Base-by-base conservation (phyloP, 2,113 vertebrate species). In the Anoura caudifer region DNA sequence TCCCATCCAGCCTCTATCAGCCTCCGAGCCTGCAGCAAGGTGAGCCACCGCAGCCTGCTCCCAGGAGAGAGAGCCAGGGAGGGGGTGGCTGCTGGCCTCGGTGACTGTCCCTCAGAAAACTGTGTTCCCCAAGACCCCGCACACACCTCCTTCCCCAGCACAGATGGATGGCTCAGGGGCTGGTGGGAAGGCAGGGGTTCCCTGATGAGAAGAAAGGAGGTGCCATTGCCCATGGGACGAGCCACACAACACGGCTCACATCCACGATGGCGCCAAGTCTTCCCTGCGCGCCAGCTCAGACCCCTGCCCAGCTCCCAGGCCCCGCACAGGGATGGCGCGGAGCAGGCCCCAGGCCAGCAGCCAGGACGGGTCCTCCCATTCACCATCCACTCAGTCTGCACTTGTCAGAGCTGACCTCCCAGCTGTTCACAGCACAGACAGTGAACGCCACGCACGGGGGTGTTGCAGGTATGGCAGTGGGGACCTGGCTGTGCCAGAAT, bases 341-440 rank as follows among this genome's bases (percentile, higher is more conserved):
- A 50, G 31, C 56, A 59, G 36, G 26, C 31, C 38, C 45, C 22
- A 12, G 13, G 0, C 0, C 12, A 3, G 38, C 28, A 59, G 28
- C 41, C 13, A 0, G 13, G 45, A 15, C 6, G 0, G 0, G 90
- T 95, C 95, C 92, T 97, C 93, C 72, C 84, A 91, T 11, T 59
- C 56, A 76, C 61, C 79, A 50, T 54, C 67, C 93, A 70, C 94
- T 94, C 77, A 90, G 96, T 81, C 94, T 83, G 85, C 95, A 47
- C 91, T 95, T 65, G 94, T 91, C 80, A 80, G 88, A 73, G 92
- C 70, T 80, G 95, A 97, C 96, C 91, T 70, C 96, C 92, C 85
- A 61, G 97, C 96, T 94, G 94, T 85, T 95, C 36, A 36, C 91
- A 45, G 91, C 96, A 89, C 56, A 95, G 59, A 94, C 80, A 26